Conservation (phyloP, 2,888 invertebrate species). For the Ypsolopha sequella region DNA sequence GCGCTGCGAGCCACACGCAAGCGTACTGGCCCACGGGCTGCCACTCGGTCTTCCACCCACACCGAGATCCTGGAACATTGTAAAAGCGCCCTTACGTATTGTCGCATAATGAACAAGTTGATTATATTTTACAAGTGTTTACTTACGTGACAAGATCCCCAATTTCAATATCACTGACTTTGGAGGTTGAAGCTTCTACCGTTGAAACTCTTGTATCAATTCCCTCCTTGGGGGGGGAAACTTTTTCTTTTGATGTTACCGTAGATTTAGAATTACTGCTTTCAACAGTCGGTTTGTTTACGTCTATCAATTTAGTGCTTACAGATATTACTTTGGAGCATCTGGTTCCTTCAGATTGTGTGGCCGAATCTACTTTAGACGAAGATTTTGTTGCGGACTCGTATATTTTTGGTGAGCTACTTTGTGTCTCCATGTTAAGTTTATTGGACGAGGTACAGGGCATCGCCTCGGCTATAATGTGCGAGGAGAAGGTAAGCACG, state of each 20-base stretch:
- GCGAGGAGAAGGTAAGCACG: slow-evolving; percentile 62
- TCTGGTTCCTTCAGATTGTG: slow-evolving; percentile 2
- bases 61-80: slow-evolving; percentile 74
- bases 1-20: slow-evolving; percentile 72
- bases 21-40: slow-evolving; percentile 84
- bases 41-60: slow-evolving; percentile 85
- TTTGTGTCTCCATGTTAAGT: neutral
- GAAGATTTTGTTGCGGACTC: neutral
- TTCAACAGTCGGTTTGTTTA: too few relatives aligned
- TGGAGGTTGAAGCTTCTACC: neutral
- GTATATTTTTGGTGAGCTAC: neutral
- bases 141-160: neutral
- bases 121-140: neutral
- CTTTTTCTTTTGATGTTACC: neutral
- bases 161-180: neutral
- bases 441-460: neutral
- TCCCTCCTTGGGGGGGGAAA: neutral
- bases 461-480: slow-evolving; percentile 27
- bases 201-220: neutral
- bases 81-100: neutral
- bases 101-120: neutral
- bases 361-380: neutral
- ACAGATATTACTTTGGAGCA: neutral
- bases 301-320: neutral
- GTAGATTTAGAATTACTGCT: neutral